Evolutionary conservation across 2,888 invertebrate genomes (phyloP).

Genomic region (Dichetophora obliterata): DNA sequence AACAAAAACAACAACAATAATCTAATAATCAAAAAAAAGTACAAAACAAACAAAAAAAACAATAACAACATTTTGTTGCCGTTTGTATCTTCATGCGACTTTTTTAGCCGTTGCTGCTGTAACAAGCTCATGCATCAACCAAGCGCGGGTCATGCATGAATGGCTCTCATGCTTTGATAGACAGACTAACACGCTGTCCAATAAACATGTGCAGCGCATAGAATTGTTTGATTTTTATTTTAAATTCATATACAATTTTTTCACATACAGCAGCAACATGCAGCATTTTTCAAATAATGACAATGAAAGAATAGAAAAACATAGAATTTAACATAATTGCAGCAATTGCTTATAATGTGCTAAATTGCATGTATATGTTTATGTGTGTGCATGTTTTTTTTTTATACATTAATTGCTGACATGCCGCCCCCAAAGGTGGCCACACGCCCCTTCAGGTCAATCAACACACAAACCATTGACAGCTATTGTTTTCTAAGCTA

Average conservation of each 20-base stretch:
- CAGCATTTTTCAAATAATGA: not conserved
- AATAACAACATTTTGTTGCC: too few species aligned
- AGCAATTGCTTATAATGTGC: not conserved
- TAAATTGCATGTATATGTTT: not conserved
- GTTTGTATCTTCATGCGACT: not conserved
- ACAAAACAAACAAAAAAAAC: not conserved
- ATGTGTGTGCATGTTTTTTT: not conserved
- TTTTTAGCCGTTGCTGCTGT: slow-evolving; percentile 6
- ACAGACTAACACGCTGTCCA: slow-evolving; percentile 5
- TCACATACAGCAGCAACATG: not conserved
- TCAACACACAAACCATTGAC: too few species aligned
- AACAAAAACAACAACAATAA: slow-evolving; percentile 9
- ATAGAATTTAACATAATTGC: slow-evolving; percentile 16
- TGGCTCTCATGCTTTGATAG: slow-evolving; percentile 35
- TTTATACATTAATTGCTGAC: not conserved
- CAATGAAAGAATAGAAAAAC: not conserved
- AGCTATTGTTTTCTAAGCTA: too few species aligned
- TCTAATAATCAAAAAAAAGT: slow-evolving; percentile 15
- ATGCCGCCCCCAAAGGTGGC: not conserved
- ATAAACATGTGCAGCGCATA: slow-evolving; percentile 18
- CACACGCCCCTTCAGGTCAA: too few species aligned
- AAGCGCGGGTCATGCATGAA: slow-evolving; percentile 19
- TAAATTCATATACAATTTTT: not conserved
- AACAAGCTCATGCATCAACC: slow-evolving; percentile 11
- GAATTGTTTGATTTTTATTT: not conserved